Percentiles rank a stretch among this genome's conserved stretches.
These are phyloP conservation scores for Podotricha telesiphe DNA, from an alignment of 2,888 invertebrate genomes.

Conservation along the genomic window DNA sequence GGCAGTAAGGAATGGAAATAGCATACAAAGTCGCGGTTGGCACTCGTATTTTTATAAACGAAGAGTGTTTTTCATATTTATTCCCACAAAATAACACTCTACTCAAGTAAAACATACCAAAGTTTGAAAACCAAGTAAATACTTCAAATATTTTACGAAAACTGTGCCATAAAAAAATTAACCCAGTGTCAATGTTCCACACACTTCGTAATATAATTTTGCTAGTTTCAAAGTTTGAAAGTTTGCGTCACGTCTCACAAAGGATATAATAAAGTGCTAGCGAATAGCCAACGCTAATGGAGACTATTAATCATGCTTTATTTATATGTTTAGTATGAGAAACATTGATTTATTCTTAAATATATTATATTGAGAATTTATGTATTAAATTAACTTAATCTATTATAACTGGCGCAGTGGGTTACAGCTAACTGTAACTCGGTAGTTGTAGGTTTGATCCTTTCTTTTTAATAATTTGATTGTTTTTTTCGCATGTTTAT, in stretches of 20 bases:
- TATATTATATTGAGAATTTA: background rate
- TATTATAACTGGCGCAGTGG: no score
- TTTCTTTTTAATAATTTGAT: no score
- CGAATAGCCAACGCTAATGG: slow-evolving; percentile 31
- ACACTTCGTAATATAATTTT: slow-evolving; percentile 37
- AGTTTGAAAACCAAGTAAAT: background rate
- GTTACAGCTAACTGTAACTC: no score
- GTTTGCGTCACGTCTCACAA: slow-evolving; percentile 39
- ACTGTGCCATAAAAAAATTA: slow-evolving; percentile 37
- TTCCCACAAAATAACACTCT: background rate
- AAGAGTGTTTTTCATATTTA: background rate
- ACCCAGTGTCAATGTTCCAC: slow-evolving; percentile 34
- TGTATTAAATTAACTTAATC: no score
- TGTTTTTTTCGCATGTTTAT: no score
- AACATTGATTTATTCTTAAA: slow-evolving; percentile 22
- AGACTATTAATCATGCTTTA: slow-evolving; percentile 41
- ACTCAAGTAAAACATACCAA: background rate
- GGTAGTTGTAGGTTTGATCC: no score
- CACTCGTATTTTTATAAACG: background rate
- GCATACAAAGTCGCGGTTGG: no score
- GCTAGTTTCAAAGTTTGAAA: slow-evolving; percentile 39
- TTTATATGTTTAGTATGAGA: slow-evolving; percentile 32
- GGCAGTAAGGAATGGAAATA: no score
- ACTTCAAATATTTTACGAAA: slow-evolving; percentile 27
- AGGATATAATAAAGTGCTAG: slow-evolving; percentile 41